A percentile compares a stretch with the other conserved stretches of the same genome.
Conservation (phyloP, 2,888 invertebrate species). For the Parthenolecanium corni region DNA sequence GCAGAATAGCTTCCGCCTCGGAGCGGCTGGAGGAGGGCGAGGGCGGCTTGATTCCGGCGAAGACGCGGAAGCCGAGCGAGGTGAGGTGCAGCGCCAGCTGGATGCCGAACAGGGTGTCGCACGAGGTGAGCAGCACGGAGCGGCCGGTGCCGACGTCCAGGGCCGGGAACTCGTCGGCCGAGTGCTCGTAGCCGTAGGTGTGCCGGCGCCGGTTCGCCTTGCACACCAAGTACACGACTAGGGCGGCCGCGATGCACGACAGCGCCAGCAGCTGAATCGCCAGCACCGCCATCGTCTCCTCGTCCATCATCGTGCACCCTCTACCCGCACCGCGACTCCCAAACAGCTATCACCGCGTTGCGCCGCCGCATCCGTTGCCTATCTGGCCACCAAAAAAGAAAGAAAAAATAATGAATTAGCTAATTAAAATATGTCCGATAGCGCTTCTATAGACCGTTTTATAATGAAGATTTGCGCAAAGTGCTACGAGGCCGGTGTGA, state of each 20-base stretch:
- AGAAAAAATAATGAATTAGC: too few species aligned
- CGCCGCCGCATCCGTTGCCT: too few species aligned
- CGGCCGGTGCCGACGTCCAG: slow-evolving; percentile 44
- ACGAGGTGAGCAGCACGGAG: slow-evolving; percentile 65
- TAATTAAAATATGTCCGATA: too few species aligned
- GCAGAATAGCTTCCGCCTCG: slow-evolving; percentile 33
- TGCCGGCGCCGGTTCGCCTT: slow-evolving; percentile 40
- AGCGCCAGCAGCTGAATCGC: slow-evolving; percentile 69
- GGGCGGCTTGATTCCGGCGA: slow-evolving; percentile 49
- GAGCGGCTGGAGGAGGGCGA: slow-evolving; percentile 27
- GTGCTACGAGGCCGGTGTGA: too few species aligned
- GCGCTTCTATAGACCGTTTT: too few species aligned
- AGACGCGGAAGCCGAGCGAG: slow-evolving; percentile 61
- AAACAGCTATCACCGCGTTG: too few species aligned
- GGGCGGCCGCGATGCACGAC: slow-evolving; percentile 70
- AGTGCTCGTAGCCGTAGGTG: slow-evolving; percentile 32
- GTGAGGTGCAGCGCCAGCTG: slow-evolving; percentile 60
- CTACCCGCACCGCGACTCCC: too few species aligned
- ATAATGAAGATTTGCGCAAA: too few species aligned
- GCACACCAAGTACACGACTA: slow-evolving; percentile 62
- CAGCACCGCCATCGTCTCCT: slow-evolving; percentile 65
- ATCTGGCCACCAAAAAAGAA: too few species aligned
- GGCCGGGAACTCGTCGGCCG: too few species aligned
- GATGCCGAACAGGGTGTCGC: slow-evolving; percentile 65
- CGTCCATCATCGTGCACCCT: slow-evolving; percentile 50